A percentile compares a stretch with the other conserved stretches of the same genome.
phyloP scores from a whole-genome alignment of 2,888 invertebrate species.

The Crioceris asparagi region DNA sequence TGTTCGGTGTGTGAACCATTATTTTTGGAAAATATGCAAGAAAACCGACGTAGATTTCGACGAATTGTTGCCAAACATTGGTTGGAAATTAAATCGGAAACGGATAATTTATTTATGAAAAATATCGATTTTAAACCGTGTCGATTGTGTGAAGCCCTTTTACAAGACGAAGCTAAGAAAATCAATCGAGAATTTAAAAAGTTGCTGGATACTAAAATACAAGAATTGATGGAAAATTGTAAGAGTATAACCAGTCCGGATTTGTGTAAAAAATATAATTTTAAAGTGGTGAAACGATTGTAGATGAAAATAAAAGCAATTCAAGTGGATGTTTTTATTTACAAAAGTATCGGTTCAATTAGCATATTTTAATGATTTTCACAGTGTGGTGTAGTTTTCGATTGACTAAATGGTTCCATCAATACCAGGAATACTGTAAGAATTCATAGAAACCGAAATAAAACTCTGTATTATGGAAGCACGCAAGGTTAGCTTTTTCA shows the following conservation, averaged over 20 bases:
- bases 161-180: conserved; percentile 1
- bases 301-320: no score
- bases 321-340: no score
- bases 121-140: background rate
- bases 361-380: no score
- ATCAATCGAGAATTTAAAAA: background rate
- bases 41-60: background rate
- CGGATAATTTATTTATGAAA: background rate
- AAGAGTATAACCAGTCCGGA: background rate
- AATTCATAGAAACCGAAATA: no score
- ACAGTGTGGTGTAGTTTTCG: no score
- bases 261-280: conserved; percentile 4
- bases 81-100: conserved; percentile 1
- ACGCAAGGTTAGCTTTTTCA: no score
- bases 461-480: no score
- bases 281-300: conserved; percentile 4
- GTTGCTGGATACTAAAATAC: background rate
- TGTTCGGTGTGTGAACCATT: conserved; percentile 4
- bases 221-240: background rate
- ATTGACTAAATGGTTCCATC: no score
- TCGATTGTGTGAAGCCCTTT: background rate
- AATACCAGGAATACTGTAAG: no score
- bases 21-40: background rate
- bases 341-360: no score
- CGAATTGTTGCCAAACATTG: background rate